phyloP scores from a whole-genome alignment of 2,113 vertebrate species.

The Neolamprologus toae region DNA sequence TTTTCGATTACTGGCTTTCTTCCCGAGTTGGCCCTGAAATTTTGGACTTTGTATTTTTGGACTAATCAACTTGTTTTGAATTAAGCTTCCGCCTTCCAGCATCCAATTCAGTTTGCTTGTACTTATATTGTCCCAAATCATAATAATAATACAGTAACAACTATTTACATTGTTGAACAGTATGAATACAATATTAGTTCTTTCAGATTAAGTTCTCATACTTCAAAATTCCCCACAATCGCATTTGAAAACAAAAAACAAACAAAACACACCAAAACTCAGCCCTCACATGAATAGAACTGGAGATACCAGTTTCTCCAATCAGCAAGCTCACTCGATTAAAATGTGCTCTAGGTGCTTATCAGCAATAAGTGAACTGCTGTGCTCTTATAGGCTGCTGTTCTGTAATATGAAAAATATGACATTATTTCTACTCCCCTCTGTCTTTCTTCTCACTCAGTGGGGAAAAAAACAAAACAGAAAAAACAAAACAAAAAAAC shows the following conservation, averaged over 20 bases:
- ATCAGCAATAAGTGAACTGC: background rate
- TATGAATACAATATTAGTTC: background rate
- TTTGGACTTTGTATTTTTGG: background rate
- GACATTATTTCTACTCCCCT: background rate
- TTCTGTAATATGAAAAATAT: background rate
- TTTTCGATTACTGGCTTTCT: background rate
- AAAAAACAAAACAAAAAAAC: background rate
- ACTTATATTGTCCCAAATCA: background rate
- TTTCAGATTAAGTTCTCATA: background rate
- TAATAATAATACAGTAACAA: background rate
- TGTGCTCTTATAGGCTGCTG: background rate
- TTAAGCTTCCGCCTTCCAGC: background rate
- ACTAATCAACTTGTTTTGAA: background rate
- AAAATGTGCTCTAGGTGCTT: background rate
- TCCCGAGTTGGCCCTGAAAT: background rate
- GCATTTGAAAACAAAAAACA: background rate
- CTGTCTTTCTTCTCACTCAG: background rate
- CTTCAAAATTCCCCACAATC: background rate
- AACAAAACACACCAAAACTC: background rate
- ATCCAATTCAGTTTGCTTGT: background rate
- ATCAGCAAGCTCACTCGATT: background rate
- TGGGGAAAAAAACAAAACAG: background rate
- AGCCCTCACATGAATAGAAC: background rate
- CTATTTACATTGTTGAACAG: background rate
- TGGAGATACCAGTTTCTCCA: background rate